Evolutionary conservation across 2,113 vertebrate genomes (phyloP).

Genomic region (Dermatemys mawii): DNA sequence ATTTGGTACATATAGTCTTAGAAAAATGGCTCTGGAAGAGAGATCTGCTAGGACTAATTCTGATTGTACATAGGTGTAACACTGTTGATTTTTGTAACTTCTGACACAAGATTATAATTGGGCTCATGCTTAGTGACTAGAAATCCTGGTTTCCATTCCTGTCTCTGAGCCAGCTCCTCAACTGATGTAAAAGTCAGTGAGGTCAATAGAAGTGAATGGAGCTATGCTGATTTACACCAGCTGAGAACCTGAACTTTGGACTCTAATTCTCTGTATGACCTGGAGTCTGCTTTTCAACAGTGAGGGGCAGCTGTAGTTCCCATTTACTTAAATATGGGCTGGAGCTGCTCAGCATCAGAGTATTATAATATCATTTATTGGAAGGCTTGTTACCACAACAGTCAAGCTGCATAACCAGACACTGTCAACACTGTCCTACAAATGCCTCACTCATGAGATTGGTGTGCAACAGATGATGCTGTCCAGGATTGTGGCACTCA

Average conservation of each 20-base stretch:
- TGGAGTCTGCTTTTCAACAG: background rate
- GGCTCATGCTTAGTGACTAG: background rate
- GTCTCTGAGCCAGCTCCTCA: background rate
- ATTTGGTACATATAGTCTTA: rapidly evolving
- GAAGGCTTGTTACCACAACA: background rate
- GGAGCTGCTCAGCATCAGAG: background rate
- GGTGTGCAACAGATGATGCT: background rate
- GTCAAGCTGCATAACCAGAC: background rate
- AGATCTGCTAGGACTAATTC: background rate
- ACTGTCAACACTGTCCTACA: rapidly evolving
- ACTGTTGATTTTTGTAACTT: background rate
- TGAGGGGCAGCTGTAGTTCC: rapidly evolving
- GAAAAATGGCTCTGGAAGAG: background rate
- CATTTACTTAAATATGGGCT: rapidly evolving
- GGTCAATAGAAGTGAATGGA: background rate
- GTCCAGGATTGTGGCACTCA: rapidly evolving
- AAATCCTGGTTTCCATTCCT: background rate
- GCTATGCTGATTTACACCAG: background rate
- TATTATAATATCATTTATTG: background rate
- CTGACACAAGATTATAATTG: rapidly evolving
- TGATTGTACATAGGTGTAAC: background rate
- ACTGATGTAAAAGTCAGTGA: background rate
- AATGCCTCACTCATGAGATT: rapidly evolving
- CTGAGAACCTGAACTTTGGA: background rate
- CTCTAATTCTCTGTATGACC: background rate